Conservation (phyloP, 2,113 vertebrate genomes). For the Balaeniceps rex region DNA sequence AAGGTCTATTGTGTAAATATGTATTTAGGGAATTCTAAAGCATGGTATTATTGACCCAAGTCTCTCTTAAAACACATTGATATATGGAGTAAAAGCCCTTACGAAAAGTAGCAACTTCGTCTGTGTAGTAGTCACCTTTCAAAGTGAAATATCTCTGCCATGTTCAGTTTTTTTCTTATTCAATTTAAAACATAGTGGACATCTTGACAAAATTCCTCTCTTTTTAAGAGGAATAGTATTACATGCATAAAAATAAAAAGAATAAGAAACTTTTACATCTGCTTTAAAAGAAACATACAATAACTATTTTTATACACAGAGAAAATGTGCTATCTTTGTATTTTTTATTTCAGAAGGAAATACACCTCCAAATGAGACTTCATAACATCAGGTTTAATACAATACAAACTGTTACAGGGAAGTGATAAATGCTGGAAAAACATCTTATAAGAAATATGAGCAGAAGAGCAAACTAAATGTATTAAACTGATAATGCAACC, state of each 20-base stretch:
- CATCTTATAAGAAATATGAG: background rate
- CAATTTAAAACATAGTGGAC: conserved; percentile 17
- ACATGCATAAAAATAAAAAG: background rate
- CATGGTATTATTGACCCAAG: conserved; percentile 68
- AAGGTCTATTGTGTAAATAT: conserved; percentile 72
- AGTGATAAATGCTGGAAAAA: background rate
- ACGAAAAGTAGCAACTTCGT: conserved; percentile 68
- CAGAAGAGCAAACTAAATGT: background rate
- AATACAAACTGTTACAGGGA: background rate
- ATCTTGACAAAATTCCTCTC: conserved; percentile 13
- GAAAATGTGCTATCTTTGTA: background rate
- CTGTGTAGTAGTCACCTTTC: conserved; percentile 61
- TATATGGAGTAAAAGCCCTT: conserved; percentile 65
- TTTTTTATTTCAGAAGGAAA: background rate
- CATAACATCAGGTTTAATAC: background rate
- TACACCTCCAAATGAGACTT: background rate
- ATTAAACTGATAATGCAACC: background rate
- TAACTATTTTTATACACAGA: background rate
- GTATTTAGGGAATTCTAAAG: conserved; percentile 76
- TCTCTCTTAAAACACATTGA: conserved; percentile 70
- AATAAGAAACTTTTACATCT: background rate
- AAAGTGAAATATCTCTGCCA: conserved; percentile 65
- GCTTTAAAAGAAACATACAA: background rate
- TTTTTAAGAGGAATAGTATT: conserved; percentile 1
- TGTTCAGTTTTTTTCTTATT: conserved; percentile 52